phyloP scores from a whole-genome alignment of 2,888 invertebrate genomes.

The Rhamphomyia laevipes region DNA sequence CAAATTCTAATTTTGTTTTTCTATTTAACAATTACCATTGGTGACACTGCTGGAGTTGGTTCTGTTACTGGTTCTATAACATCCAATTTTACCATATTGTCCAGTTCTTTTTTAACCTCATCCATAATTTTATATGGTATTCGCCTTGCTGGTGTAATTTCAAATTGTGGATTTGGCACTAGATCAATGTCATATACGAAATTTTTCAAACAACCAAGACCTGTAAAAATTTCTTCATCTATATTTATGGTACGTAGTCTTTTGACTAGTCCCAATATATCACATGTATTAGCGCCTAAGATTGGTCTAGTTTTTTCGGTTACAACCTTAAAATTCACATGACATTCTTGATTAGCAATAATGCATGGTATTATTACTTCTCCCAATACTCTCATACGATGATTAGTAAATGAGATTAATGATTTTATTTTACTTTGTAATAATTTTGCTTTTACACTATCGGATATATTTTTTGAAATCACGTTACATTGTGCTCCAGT shows the following conservation, averaged over 20 bases:
- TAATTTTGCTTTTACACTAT: not conserved
- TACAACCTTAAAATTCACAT: not conserved
- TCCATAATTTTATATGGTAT: slow-evolving; percentile 14
- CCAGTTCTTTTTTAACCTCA: slow-evolving; percentile 13
- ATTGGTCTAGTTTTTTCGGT: not conserved
- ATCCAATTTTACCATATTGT: slow-evolving; percentile 11
- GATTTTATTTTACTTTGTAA: not conserved
- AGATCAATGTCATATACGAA: not conserved
- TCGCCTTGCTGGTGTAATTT: slow-evolving; percentile 11
- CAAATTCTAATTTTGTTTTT: slow-evolving; percentile 10
- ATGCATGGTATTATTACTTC: not conserved
- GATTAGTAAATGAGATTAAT: not conserved
- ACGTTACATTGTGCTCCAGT: too few species aligned
- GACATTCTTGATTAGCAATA: not conserved
- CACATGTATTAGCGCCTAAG: not conserved
- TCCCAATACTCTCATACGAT: not conserved
- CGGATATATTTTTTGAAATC: not conserved
- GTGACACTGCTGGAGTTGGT: slow-evolving; percentile 14
- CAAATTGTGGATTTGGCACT: slow-evolving; percentile 9
- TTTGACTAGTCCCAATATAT: not conserved
- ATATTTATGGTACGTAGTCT: not conserved
- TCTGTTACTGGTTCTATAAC: too few species aligned
- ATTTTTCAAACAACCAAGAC: not conserved
- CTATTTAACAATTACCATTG: slow-evolving; percentile 13
- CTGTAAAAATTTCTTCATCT: not conserved